These are phyloP conservation scores for Drosophila glabriapex DNA, from an alignment of 2,888 invertebrate genomes.

Conservation along the genomic window DNA sequence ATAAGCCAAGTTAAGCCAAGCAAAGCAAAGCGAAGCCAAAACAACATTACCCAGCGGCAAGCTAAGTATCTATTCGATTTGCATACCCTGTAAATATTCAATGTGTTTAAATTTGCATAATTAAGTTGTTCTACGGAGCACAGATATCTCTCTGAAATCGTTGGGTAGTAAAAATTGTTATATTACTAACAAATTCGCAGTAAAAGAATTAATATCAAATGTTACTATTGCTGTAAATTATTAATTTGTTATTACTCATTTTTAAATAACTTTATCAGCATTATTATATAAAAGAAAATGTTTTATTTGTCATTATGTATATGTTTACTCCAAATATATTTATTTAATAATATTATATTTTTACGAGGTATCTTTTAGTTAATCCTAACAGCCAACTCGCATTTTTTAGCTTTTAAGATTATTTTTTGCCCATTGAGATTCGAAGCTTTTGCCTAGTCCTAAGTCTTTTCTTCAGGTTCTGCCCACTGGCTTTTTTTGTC, in stretches of 20 bases:
- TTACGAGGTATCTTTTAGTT: neutral
- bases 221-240: neutral
- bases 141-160: neutral
- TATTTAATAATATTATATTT: neutral
- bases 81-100: conserved; percentile 5
- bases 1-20: conserved; percentile 52
- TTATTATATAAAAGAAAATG: neutral
- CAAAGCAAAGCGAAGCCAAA: conserved; percentile 39
- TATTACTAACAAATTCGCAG: neutral
- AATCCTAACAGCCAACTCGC: neutral
- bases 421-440: conserved; percentile 41
- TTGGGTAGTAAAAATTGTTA: neutral
- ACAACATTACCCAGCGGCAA: conserved; percentile 45
- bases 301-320: neutral
- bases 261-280: neutral
- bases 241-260: no score
- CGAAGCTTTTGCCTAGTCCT: conserved; percentile 48
- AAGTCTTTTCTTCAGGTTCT: conserved; percentile 56
- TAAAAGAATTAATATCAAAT: neutral
- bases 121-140: neutral
- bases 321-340: accelerated
- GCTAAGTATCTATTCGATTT: conserved; percentile 40
- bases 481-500: conserved; percentile 69
- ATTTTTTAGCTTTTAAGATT: conserved; percentile 10
- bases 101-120: no score